Conservation (phyloP, 2,113 vertebrate genomes). For the Serinus canaria region DNA sequence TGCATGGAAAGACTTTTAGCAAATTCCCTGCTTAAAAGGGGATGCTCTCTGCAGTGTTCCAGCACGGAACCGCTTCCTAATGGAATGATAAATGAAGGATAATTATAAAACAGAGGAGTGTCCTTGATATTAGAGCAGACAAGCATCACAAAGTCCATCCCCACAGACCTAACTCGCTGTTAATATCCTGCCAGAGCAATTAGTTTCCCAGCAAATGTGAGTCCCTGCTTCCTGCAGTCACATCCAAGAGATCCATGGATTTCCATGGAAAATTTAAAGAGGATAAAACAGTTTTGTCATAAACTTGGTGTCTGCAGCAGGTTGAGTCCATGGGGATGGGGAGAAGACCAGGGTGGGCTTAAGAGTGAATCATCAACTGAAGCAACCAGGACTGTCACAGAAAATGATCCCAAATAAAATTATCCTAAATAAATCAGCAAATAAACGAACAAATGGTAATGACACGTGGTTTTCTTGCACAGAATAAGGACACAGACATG, state of each 20-base stretch:
- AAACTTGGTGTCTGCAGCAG: neutral
- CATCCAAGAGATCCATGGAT: neutral
- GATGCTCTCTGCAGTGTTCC: neutral
- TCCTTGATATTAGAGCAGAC: neutral
- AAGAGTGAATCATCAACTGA: neutral
- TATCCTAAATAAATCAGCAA: neutral
- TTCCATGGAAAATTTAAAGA: neutral
- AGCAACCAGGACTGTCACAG: neutral
- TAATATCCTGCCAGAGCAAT: neutral
- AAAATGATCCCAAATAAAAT: neutral
- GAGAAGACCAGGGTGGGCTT: neutral
- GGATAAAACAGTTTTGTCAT: neutral
- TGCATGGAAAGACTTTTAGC: neutral
- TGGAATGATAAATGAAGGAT: neutral
- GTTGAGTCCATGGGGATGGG: neutral
- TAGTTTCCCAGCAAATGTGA: neutral
- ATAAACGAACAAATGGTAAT: neutral
- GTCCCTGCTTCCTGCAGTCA: neutral
- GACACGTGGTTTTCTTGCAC: fast-evolving
- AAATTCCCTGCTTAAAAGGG: neutral
- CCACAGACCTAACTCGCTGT: neutral
- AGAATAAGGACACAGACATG: neutral
- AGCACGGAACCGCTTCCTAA: neutral
- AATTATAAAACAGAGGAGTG: neutral
- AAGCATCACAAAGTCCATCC: neutral